Base-by-base conservation (phyloP, 1,140 invertebrate genomes). In the Neelides sp. region DNA sequence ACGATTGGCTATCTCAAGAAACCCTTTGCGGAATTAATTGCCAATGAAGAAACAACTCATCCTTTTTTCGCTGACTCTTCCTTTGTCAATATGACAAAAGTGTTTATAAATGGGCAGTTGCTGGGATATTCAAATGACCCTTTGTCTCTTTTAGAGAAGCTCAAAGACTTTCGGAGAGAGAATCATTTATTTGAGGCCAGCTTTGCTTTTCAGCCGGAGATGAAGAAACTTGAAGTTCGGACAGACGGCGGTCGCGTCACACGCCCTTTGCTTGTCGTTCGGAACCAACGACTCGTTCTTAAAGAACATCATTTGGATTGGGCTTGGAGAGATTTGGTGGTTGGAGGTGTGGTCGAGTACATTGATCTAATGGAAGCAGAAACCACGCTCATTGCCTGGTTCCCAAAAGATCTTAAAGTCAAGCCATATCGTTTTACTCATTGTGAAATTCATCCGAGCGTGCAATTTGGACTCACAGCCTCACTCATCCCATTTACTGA, bases 81-180 rank as follows among this genome's bases (percentile, higher is more conserved):
- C 44, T 30, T n/a, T 20, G 57, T 34, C 52, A 44, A 52, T 37
- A 23, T 50, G 47, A 50, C 61, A 0, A 98, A 98, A 71, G 97
- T 98, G 64, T 98, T 98, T 72, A 92, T 98, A 0, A 98, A 98
- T 72, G 94, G 95, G 37, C 93, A 91, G 64, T 98, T 94, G 93
- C 61, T 85, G n/a, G 94, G 94, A 47, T 96, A 97, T 64, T 93
- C 97, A 69, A 73, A 91, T 64, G 91, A 98, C 69, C 91, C 95
- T 7, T 91, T 96, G 70, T 89, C 94, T 64, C 69, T 98, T 70
- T 98, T 23, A 74, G 89, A 37, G 96, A 96, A 73, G 69, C 97
- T 2, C 73, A 94, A 66, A 77, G 93, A 60, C 90, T 97, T 69
- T 95, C 95, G 92, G 92, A 97, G 65, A 95, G 97, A 41, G 12